These are phyloP conservation scores for Agrypnia vestita DNA, from an alignment of 1,140 invertebrate genomes.

Conservation along the genomic window DNA sequence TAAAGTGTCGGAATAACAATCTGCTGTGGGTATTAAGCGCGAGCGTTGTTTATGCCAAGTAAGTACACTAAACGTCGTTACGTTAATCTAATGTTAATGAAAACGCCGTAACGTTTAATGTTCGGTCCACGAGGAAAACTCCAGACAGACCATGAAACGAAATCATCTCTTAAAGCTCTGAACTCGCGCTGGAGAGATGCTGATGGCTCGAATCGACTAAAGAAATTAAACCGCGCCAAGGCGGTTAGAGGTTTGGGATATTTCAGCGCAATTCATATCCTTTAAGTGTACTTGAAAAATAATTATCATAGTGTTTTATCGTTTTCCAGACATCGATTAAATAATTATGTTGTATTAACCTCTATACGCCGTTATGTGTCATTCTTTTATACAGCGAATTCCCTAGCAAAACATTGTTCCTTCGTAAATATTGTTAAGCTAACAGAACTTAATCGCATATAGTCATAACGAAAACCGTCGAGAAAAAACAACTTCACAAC, in stretches of 20 bases:
- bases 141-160: not conserved
- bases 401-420: slow-evolving; percentile 1
- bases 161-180: slow-evolving; percentile 27
- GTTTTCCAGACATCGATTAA: no score
- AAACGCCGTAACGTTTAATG: slow-evolving; percentile 48
- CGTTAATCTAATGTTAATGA: slow-evolving; percentile 53
- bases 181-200: slow-evolving; percentile 1
- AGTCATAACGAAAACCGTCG: slow-evolving; percentile 19
- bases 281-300: not conserved
- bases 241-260: not conserved
- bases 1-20: slow-evolving; percentile 33
- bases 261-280: not conserved
- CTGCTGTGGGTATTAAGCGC: slow-evolving; percentile 13
- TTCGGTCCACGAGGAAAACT: slow-evolving; percentile 13
- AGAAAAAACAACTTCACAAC: slow-evolving; percentile 37
- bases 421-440: not conserved
- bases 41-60: slow-evolving; percentile 16
- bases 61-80: slow-evolving; percentile 36
- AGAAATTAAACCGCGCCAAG: slow-evolving; percentile 2
- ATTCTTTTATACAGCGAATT: not conserved
- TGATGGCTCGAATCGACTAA: not conserved
- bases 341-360: no score
- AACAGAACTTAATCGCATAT: slow-evolving; percentile 31
- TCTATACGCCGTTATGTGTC: no score
- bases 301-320: not conserved